Evolutionary conservation across 2,797 vertebrate species (phyloP).

Genomic region (Alca torda): DNA sequence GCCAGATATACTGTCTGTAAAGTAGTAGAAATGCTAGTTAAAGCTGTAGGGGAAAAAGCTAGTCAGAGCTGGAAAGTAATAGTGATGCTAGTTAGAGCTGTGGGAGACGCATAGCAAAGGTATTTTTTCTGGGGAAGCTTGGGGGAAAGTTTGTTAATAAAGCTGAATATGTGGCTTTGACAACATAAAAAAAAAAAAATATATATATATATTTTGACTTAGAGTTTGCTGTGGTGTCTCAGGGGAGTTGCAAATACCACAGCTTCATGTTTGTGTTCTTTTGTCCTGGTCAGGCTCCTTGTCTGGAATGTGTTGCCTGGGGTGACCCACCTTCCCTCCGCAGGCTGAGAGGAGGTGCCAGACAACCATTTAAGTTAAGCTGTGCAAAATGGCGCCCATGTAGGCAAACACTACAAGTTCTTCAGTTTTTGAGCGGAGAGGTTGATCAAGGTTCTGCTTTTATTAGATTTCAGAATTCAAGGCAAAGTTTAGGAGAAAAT

Average conservation of each 20-base stretch:
- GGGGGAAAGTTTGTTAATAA: not conserved
- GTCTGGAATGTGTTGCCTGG: not conserved
- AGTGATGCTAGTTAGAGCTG: not conserved
- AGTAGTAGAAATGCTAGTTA: not conserved
- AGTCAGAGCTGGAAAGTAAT: not conserved
- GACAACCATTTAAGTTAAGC: not conserved
- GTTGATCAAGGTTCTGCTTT: not conserved
- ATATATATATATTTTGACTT: not conserved
- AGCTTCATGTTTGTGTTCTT: accelerated
- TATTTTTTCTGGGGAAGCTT: not conserved
- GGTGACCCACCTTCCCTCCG: not conserved
- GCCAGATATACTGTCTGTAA: not conserved
- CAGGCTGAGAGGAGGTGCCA: not conserved
- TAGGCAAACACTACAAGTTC: not conserved
- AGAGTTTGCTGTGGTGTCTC: not conserved
- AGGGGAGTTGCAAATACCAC: not conserved
- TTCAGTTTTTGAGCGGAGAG: not conserved
- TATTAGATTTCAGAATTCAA: not conserved
- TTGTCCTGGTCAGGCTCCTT: not conserved
- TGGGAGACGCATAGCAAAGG: not conserved
- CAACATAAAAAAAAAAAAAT: not conserved
- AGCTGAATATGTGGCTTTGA: not conserved
- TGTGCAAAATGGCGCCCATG: not conserved
- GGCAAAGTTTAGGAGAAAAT: not conserved
- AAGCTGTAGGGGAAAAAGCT: not conserved